A percentile compares a stretch with the other conserved stretches of the same genome.
Conservation (phyloP, 2,797 vertebrate species). For the Hippocampus kuda region DNA sequence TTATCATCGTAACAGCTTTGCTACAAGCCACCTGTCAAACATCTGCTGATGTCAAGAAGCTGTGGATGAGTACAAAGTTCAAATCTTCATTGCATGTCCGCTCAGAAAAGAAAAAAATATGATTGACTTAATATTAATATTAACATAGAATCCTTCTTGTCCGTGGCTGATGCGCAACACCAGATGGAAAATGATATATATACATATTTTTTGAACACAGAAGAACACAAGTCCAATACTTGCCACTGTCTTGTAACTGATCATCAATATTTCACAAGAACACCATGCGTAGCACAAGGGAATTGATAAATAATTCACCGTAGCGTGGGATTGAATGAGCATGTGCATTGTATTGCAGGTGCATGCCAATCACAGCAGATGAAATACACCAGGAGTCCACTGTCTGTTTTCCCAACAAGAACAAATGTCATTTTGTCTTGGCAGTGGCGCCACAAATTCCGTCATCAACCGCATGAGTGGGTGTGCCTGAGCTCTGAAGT, state of each 20-base stretch:
- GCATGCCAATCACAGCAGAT: not conserved
- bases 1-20: slow-evolving; percentile 7
- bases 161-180: not conserved
- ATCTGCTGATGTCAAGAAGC: slow-evolving; percentile 26
- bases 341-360: slow-evolving; percentile 20
- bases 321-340: slow-evolving; percentile 35
- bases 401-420: not conserved
- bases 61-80: not conserved
- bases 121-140: not conserved
- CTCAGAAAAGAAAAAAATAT: not conserved
- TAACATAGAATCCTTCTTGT: not conserved
- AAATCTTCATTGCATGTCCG: not conserved
- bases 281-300: slow-evolving; percentile 36
- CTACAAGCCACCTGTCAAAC: slow-evolving; percentile 20
- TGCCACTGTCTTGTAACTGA: slow-evolving; percentile 21
- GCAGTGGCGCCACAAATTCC: not conserved
- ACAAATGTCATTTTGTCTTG: not conserved
- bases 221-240: slow-evolving; percentile 22
- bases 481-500: slow-evolving; percentile 32
- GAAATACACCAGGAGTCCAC: not conserved
- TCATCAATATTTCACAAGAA: slow-evolving; percentile 57
- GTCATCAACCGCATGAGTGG: slow-evolving; percentile 31
- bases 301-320: slow-evolving; percentile 41
- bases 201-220: slow-evolving; percentile 18
- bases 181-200: slow-evolving; percentile 5